Evolutionary conservation across 2,113 vertebrate species (phyloP).

Genomic region (Variabilichromis moorii): DNA sequence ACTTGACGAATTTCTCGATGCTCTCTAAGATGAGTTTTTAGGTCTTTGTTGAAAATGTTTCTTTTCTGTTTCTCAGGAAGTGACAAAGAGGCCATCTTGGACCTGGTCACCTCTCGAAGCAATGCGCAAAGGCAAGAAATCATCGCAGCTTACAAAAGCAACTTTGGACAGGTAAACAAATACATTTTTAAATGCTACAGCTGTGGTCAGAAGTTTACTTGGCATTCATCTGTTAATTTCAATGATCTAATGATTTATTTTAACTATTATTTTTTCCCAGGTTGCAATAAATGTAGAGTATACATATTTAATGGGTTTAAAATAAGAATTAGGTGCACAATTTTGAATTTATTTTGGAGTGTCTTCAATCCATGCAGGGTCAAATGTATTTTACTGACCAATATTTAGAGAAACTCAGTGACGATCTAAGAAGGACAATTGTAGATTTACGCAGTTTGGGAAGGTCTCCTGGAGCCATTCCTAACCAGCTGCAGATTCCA

Average conservation of each 20-base stretch:
- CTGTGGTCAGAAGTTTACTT: background rate
- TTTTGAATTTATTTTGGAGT: background rate
- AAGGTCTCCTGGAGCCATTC: background rate
- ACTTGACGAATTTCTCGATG: background rate
- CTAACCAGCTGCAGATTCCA: background rate
- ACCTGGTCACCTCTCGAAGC: slow-evolving; percentile 85
- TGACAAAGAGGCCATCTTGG: slow-evolving; percentile 92
- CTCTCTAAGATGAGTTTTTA: background rate
- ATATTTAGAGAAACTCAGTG: background rate
- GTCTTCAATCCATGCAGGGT: background rate
- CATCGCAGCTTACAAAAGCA: slow-evolving; percentile 83
- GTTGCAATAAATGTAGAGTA: background rate
- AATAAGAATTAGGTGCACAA: background rate
- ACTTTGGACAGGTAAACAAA: slow-evolving; percentile 83
- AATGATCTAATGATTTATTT: background rate
- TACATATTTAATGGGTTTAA: background rate
- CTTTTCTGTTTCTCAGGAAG: slow-evolving; percentile 74
- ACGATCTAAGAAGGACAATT: background rate
- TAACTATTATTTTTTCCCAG: background rate
- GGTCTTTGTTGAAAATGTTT: background rate
- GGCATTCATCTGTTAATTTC: background rate
- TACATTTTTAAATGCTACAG: background rate
- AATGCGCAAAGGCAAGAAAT: slow-evolving; percentile 87
- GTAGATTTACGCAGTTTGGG: background rate
- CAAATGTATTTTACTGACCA: background rate